A percentile compares a stretch with the other conserved stretches of the same genome.
These are phyloP conservation scores for Megaceryle maxima DNA, from an alignment of 2,113 vertebrate genomes.

Conservation along the genomic window DNA sequence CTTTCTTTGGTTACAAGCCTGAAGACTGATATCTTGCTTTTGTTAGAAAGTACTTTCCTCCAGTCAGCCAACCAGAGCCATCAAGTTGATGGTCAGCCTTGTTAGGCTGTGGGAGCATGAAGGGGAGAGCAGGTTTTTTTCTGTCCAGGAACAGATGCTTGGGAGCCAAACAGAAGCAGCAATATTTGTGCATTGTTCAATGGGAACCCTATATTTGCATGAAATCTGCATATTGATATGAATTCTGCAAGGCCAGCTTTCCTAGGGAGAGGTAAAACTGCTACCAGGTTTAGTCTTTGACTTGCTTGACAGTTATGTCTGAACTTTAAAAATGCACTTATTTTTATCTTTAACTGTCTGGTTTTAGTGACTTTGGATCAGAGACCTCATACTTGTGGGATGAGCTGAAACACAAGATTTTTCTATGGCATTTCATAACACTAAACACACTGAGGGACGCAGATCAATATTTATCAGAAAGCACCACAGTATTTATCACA, in stretches of 20 bases:
- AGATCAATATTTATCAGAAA: not conserved
- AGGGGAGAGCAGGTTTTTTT: not conserved
- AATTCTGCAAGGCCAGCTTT: not conserved
- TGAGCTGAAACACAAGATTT: not conserved
- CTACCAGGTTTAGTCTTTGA: not conserved
- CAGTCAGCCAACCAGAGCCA: not conserved
- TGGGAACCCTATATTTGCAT: not conserved
- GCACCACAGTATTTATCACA: not conserved
- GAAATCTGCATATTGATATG: not conserved
- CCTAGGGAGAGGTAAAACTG: not conserved
- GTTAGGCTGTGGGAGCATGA: not conserved
- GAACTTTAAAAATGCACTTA: not conserved
- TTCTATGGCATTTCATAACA: not conserved
- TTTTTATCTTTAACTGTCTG: not conserved
- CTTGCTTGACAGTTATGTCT: accelerated
- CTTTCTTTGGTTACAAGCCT: not conserved
- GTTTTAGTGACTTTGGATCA: not conserved
- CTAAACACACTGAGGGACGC: not conserved
- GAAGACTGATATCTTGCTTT: not conserved
- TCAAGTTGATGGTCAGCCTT: not conserved
- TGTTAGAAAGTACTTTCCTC: not conserved
- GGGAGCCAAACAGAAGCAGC: not conserved
- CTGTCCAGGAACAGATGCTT: not conserved
- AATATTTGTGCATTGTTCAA: not conserved
- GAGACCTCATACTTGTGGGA: not conserved